Percentiles rank a stretch among this genome's conserved stretches.
Evolutionary conservation across 2,888 invertebrate genomes (phyloP).

Genomic region (Tachina grossa): DNA sequence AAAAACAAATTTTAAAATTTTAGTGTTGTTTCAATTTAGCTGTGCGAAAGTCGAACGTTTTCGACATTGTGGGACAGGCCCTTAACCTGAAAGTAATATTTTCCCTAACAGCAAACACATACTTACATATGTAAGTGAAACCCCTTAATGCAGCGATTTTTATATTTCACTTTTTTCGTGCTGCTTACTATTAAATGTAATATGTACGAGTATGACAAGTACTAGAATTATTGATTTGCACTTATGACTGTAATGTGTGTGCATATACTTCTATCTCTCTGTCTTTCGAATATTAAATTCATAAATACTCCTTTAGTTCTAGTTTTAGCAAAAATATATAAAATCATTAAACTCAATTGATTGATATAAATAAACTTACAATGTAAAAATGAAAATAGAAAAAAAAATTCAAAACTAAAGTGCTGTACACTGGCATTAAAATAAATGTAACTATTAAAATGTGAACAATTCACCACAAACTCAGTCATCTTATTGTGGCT

Average conservation of each 20-base stretch:
- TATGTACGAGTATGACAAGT: conserved; percentile 24
- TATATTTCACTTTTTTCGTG: neutral
- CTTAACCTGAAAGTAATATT: no score
- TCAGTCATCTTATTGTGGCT: conserved; percentile 31
- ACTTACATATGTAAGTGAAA: neutral
- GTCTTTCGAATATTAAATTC: neutral
- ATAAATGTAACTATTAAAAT: conserved; percentile 34
- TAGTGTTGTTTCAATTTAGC: no score
- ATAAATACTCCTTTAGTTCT: neutral
- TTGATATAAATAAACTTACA: neutral
- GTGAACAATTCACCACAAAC: conserved; percentile 42
- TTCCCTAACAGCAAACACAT: no score
- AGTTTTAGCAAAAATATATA: conserved; percentile 21
- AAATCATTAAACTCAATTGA: conserved; percentile 43
- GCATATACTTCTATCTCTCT: neutral
- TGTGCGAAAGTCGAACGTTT: no score
- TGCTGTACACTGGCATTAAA: conserved; percentile 11
- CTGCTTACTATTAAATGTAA: neutral
- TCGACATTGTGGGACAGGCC: no score
- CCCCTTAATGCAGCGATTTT: neutral
- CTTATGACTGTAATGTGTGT: neutral
- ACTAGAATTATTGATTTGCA: conserved; percentile 42
- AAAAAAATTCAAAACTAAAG: neutral
- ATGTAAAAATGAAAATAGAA: conserved; percentile 41
- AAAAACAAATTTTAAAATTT: no score